phyloP scores from a whole-genome alignment of 2,797 vertebrate species.

The Babyrousa celebensis region DNA sequence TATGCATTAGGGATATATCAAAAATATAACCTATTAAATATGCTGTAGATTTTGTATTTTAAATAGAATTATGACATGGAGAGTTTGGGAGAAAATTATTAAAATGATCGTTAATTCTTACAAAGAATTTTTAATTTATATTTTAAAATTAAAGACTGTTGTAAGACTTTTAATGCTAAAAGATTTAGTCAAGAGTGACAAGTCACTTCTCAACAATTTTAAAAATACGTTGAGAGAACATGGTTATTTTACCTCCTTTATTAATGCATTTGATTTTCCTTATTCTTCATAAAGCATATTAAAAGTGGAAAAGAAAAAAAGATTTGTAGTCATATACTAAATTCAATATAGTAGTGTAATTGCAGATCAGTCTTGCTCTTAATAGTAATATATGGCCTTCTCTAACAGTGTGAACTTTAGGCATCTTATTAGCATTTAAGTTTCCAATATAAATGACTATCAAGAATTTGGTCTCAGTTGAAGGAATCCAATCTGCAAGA shows the following conservation, averaged over 20 bases:
- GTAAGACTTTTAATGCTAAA: constrained; percentile 31
- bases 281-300: constrained; percentile 59
- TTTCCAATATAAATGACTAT: constrained; percentile 57
- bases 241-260: background rate
- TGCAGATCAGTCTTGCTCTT: background rate
- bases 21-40: background rate
- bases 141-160: background rate
- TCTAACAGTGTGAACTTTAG: background rate
- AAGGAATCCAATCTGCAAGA: constrained; percentile 48
- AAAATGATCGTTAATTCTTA: background rate
- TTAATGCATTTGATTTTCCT: constrained; percentile 13
- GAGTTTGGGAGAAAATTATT: constrained; percentile 18
- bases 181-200: constrained; percentile 65
- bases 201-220: constrained; percentile 69
- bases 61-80: constrained; percentile 16
- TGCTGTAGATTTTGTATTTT: background rate
- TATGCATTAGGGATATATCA: background rate
- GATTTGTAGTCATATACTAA: constrained; percentile 14
- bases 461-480: constrained; percentile 52
- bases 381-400: background rate
- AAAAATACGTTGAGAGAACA: background rate
- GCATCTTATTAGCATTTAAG: constrained; percentile 9
- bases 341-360: background rate
- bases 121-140: constrained; percentile 41
- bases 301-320: constrained; percentile 52